Percentiles rank a stretch among this genome's conserved stretches.
These are phyloP conservation scores for Acrossocheilus fasciatus DNA, from an alignment of 2,797 vertebrate species.

Conservation along the genomic window DNA sequence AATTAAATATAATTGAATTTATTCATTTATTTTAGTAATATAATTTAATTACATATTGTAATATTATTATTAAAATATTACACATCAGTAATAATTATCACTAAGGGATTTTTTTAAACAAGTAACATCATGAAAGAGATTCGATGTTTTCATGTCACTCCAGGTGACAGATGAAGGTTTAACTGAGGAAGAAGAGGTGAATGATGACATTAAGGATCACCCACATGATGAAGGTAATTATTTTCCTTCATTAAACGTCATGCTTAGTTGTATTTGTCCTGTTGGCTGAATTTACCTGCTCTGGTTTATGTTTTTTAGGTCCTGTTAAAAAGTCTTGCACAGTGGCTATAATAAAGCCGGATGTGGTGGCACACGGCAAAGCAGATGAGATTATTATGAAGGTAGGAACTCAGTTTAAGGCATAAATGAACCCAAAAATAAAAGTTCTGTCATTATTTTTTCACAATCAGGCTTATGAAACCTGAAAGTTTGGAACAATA, in stretches of 20 bases:
- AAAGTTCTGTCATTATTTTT: background rate
- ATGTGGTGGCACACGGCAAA: conserved; percentile 87
- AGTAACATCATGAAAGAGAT: background rate
- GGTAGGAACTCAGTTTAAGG: conserved; percentile 70
- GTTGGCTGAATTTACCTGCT: background rate
- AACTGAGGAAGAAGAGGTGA: conserved; percentile 67
- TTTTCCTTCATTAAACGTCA: conserved; percentile 2
- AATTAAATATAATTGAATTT: too few species aligned
- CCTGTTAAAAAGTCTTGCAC: conserved; percentile 81
- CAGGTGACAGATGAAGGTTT: conserved; percentile 83
- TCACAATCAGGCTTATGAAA: background rate
- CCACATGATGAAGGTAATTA: conserved; percentile 76
- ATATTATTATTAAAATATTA: background rate
- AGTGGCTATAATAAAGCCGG: conserved; percentile 89
- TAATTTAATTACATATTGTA: background rate
- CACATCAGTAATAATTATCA: background rate
- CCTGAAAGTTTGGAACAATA: background rate
- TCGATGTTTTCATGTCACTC: conserved; percentile 3
- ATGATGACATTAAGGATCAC: conserved; percentile 62
- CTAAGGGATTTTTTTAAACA: background rate
- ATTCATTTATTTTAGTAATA: background rate
- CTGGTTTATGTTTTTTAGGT: conserved; percentile 68
- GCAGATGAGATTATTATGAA: conserved; percentile 88
- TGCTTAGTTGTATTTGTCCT: background rate
- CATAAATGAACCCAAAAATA: background rate